phyloP scores from a whole-genome alignment of 1,140 invertebrate species.

The Drosophila sturtevanti region DNA sequence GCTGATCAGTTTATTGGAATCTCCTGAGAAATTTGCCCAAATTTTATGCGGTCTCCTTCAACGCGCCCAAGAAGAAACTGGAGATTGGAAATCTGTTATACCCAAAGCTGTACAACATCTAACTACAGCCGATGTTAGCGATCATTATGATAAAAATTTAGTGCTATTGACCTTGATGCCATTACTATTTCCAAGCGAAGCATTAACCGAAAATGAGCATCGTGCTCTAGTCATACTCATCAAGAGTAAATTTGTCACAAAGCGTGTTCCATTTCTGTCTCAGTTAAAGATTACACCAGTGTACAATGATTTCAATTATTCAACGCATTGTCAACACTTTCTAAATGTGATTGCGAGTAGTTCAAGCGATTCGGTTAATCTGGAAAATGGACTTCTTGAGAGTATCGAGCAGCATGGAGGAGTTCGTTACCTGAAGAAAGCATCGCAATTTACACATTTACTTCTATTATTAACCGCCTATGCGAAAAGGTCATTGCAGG shows the following conservation, averaged over 20 bases:
- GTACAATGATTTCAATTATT: conserved; percentile 33
- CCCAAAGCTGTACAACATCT: conserved; percentile 80
- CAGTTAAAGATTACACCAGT: conserved; percentile 32
- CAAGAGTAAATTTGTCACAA: conserved; percentile 47
- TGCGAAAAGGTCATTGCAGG: conserved; percentile 34
- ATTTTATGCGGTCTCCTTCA: conserved; percentile 67
- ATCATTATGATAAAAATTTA: conserved; percentile 61
- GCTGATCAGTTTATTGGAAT: conserved; percentile 82
- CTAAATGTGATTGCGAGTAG: conserved; percentile 59
- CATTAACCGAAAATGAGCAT: conserved; percentile 18
- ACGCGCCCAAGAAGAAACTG: conserved; percentile 52
- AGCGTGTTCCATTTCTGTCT: conserved; percentile 48
- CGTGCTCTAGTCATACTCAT: conserved; percentile 45
- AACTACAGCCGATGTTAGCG: conserved; percentile 45
- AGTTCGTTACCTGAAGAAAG: conserved; percentile 36
- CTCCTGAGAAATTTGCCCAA: conserved; percentile 55
- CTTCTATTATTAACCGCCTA: conserved; percentile 69
- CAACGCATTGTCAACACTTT: conserved; percentile 63
- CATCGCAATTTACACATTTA: conserved; percentile 62
- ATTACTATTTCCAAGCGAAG: conserved; percentile 56
- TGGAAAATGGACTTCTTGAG: conserved; percentile 48
- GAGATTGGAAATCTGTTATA: conserved; percentile 80
- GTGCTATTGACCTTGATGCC: conserved; percentile 72
- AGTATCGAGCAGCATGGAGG: conserved; percentile 65
- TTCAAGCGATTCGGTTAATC: conserved; percentile 22